Evolutionary conservation across 1,140 invertebrate genomes (phyloP), one percentile per base, ranked within the genome.

Genomic region (Drosophila parabipectinata): DNA sequence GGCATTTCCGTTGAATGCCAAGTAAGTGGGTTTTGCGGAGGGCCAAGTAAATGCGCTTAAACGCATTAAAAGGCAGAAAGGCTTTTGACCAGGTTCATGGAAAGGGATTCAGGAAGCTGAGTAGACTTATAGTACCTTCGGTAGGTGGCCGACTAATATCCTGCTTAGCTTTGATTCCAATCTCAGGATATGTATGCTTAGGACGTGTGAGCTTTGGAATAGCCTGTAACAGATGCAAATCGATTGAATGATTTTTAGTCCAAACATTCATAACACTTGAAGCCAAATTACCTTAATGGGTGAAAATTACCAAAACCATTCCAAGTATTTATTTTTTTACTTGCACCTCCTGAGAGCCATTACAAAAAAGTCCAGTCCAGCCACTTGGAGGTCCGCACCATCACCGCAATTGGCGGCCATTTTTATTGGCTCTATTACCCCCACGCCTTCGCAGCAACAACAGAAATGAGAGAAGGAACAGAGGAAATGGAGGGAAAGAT

Each of bases 1-100:
- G 44, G 24, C 64, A 51, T 66, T 59, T 45, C 50, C 50, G 66
- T 50, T 67, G 72, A 80, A 77, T 67, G 57, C 51, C 73, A 71
- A 85, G 77, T 77, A 63, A 79, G 79, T 52, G 39, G 55, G 62
- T 72, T 41, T 61, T 30, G 44, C 44, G 34, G n/a, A 58, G 54
- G 64, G 50, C 60, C 74, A 78, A 76, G 83, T 76, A 87, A 87
- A 78, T 88, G 66, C 83, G 66, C 75, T 82, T 87, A 63, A 87
- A 81, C 77, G 82, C 78, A 85, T 85, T 85, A 75, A 72, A 78
- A 72, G 63, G 39, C 54, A 77, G 78, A 69, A 72, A 79, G 69
- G 39, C 60, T 76, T 87, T 87, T 68, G 74, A 64, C 66, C 82
- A 57, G 30, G 24, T 54, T 47, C 26, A 32, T 47, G 44, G 18